Conservation (phyloP, 2,797 vertebrate species). For the Falco concolor region DNA sequence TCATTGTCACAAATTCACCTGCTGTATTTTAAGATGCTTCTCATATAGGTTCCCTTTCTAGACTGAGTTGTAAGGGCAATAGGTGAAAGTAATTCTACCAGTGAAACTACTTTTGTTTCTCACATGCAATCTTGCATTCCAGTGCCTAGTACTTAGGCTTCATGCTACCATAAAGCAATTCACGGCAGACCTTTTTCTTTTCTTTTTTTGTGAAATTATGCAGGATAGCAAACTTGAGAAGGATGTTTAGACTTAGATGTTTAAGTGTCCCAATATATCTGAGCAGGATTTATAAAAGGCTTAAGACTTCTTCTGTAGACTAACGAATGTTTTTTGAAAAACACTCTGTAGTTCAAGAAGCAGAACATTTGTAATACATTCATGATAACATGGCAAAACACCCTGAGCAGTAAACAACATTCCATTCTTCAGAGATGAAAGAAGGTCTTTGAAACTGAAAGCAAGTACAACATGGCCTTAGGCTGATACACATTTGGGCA, state of each 20-base stretch:
- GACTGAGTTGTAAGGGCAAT: not conserved
- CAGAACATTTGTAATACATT: slow-evolving; percentile 48
- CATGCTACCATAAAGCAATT: not conserved
- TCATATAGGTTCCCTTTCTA: not conserved
- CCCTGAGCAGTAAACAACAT: slow-evolving; percentile 66
- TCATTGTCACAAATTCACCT: not conserved
- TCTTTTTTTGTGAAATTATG: not conserved
- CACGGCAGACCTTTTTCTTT: not conserved
- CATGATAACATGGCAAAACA: slow-evolving; percentile 61
- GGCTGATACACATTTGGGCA: slow-evolving; percentile 52
- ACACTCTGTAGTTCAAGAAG: slow-evolving; percentile 40
- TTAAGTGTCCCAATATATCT: not conserved
- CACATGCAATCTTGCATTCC: not conserved
- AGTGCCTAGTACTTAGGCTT: not conserved
- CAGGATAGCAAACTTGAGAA: not conserved
- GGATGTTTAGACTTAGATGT: not conserved
- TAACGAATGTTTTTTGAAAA: slow-evolving; percentile 39
- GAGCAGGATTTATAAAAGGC: slow-evolving; percentile 21
- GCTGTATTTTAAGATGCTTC: not conserved
- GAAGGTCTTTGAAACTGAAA: slow-evolving; percentile 62
- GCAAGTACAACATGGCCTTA: slow-evolving; percentile 47
- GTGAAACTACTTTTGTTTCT: not conserved
- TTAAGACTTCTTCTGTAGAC: slow-evolving; percentile 31
- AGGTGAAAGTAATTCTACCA: not conserved
- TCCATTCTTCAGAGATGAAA: slow-evolving; percentile 66